phyloP scores from a whole-genome alignment of 2,888 invertebrate genomes.

The Iselma pallidipennis region DNA sequence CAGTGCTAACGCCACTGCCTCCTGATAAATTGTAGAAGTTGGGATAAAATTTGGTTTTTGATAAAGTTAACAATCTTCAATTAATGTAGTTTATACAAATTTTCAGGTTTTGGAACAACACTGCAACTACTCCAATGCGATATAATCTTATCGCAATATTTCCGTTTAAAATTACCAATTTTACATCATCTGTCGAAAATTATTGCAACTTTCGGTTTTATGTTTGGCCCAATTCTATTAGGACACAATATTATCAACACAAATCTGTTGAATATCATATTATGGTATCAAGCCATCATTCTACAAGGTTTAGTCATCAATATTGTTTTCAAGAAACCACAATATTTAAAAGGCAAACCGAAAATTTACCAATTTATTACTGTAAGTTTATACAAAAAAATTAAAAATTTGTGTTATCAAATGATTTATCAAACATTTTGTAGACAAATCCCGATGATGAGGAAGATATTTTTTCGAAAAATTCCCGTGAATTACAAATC shows the following conservation, averaged over 20 bases:
- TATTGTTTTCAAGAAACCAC: constrained; percentile 60
- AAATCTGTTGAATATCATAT: constrained; percentile 55
- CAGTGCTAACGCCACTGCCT: too few relatives aligned
- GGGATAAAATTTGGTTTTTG: too few relatives aligned
- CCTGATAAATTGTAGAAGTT: too few relatives aligned
- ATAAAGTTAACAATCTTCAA: too few relatives aligned
- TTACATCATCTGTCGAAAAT: constrained; percentile 60
- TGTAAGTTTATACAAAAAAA: constrained; percentile 34
- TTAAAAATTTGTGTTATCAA: not conserved
- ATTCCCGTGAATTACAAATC: constrained; percentile 45
- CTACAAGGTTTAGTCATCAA: constrained; percentile 63
- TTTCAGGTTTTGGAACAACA: constrained; percentile 63
- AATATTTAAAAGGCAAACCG: constrained; percentile 53
- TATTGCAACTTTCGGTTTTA: constrained; percentile 61
- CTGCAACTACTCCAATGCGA: constrained; percentile 63
- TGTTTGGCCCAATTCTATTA: constrained; percentile 59
- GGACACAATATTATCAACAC: constrained; percentile 58
- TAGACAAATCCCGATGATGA: constrained; percentile 52
- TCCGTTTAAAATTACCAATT: constrained; percentile 60
- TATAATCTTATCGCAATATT: constrained; percentile 63
- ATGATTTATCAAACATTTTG: constrained; percentile 15
- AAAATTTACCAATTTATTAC: constrained; percentile 42
- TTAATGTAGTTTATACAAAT: constrained; percentile 5
- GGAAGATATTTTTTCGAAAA: constrained; percentile 62
- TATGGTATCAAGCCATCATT: constrained; percentile 63